Percentiles rank a stretch among this genome's conserved stretches.
These are phyloP conservation scores for Dicycla oo DNA, from an alignment of 2,888 invertebrate genomes.

Conservation along the genomic window DNA sequence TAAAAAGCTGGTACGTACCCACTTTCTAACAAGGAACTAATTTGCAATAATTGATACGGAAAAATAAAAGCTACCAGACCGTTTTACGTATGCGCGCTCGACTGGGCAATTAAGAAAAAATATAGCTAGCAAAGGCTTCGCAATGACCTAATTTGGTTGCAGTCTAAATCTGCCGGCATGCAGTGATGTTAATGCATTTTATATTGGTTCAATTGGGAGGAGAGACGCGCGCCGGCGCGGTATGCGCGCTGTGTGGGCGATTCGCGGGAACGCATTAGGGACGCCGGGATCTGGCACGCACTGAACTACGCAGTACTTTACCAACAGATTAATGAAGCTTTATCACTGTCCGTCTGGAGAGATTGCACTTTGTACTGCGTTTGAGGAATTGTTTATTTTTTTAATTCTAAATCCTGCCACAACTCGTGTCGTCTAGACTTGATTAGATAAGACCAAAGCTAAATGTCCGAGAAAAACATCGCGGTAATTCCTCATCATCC, in stretches of 20 bases:
- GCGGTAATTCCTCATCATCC: not conserved
- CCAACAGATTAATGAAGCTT: conserved; percentile 66
- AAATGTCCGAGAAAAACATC: not conserved
- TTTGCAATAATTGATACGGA: conserved; percentile 62
- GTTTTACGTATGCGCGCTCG: conserved; percentile 62
- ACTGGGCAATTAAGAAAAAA: conserved; percentile 64
- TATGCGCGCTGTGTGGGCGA: conserved; percentile 89
- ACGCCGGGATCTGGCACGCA: conserved; percentile 83
- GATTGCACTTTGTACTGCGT: conserved; percentile 60
- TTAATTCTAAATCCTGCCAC: not conserved
- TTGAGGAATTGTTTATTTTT: conserved; percentile 44
- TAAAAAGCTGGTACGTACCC: conserved; percentile 35
- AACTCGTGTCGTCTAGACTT: not conserved
- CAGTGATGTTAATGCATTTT: conserved; percentile 89
- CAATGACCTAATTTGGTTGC: conserved; percentile 82
- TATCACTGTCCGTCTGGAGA: conserved; percentile 64
- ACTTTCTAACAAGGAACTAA: conserved; percentile 64
- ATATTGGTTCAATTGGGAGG: conserved; percentile 89
- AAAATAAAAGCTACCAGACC: conserved; percentile 66
- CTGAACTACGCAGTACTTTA: conserved; percentile 66
- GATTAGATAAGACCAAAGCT: not conserved
- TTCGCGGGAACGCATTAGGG: conserved; percentile 87
- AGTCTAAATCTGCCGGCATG: conserved; percentile 85
- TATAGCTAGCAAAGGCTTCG: conserved; percentile 62
- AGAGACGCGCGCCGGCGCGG: conserved; percentile 84